phyloP scores from a whole-genome alignment of 2,113 vertebrate species.

The Triplophysa dalaica region DNA sequence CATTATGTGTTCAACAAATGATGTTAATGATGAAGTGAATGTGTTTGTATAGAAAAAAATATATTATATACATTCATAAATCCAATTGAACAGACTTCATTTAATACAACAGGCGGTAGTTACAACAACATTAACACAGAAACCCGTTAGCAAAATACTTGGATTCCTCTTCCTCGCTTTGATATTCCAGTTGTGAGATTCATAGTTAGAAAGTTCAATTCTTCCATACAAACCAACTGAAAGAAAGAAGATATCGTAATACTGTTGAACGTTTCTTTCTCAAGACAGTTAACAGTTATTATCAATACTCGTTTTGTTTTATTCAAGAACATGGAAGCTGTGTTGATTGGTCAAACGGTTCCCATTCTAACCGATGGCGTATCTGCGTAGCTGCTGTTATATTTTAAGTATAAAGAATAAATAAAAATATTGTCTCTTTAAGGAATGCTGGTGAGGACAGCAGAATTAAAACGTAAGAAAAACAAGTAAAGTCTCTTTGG shows the following conservation, averaged over 20 bases:
- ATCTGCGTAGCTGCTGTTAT: background rate
- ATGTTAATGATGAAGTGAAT: background rate
- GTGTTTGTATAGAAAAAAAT: background rate
- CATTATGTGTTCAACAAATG: background rate
- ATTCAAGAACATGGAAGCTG: background rate
- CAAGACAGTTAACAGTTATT: slow-evolving; percentile 1
- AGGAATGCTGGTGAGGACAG: background rate
- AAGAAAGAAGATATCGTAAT: slow-evolving; percentile 10
- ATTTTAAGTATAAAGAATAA: slow-evolving; percentile 28
- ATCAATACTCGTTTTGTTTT: slow-evolving; percentile 1
- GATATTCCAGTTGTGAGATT: slow-evolving; percentile 39
- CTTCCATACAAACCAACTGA: background rate
- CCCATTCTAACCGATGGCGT: background rate
- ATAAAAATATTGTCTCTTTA: slow-evolving; percentile 1
- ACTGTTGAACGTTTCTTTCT: slow-evolving; percentile 14
- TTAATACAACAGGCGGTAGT: background rate
- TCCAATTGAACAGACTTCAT: background rate
- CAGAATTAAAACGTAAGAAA: background rate
- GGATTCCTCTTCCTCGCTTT: slow-evolving; percentile 6
- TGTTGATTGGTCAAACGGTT: background rate
- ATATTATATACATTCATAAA: background rate
- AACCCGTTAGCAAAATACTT: slow-evolving; percentile 1
- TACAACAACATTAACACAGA: slow-evolving; percentile 4
- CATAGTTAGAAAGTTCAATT: slow-evolving; percentile 18
- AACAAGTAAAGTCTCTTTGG: background rate